Base-by-base conservation (phyloP, 2,888 invertebrate species). In the Harpagoxenus sublaevis region DNA sequence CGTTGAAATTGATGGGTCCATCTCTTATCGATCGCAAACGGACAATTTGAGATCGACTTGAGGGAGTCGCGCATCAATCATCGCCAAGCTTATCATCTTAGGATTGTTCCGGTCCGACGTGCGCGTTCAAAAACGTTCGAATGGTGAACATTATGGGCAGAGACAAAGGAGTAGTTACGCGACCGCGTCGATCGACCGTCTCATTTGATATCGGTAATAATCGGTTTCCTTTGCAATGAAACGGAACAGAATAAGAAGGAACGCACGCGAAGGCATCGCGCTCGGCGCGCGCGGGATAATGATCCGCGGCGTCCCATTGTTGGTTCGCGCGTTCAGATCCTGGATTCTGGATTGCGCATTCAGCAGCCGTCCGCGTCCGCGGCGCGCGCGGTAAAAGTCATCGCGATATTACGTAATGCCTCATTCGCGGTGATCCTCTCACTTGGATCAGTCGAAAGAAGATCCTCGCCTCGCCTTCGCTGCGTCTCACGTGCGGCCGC, bases 401-500 rank as follows among this genome's bases (percentile, higher is more conserved):
- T 10, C 35, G 45, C 83, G 85, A 83, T 85, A 90, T 93, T 92
- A 90, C 91, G 85, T 89, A 93, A 93, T 86, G 85, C 65, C 84
- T 88, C 83, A 86, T 53, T 42, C 68, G 57, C 42, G 45, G 57
- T 83, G 83, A 90, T 88, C 81, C 88, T 89, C 87, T 87, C 85
- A 86, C 86, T 83, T 74, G 63, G 35, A 60, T 81, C 81, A 66
- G 63, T 75, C 71, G 83, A 84, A 86, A 88, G 78, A 85, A 62
- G 84, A 87, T 86, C 66, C 82, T 65, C 74, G 55, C 83, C 28
- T 75, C 39, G 66, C 51, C 66, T 77, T 77, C 45, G 28, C 39
- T 35, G 28, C 70, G 45, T 9, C 63, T 83, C 15, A 35, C 28
- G 28, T 18, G 55, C 55, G 48, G n/a, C 39, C 63, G 23, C 51